Evolutionary conservation across 2,797 vertebrate species (phyloP).

Genomic region (Cercopithecus mitis): DNA sequence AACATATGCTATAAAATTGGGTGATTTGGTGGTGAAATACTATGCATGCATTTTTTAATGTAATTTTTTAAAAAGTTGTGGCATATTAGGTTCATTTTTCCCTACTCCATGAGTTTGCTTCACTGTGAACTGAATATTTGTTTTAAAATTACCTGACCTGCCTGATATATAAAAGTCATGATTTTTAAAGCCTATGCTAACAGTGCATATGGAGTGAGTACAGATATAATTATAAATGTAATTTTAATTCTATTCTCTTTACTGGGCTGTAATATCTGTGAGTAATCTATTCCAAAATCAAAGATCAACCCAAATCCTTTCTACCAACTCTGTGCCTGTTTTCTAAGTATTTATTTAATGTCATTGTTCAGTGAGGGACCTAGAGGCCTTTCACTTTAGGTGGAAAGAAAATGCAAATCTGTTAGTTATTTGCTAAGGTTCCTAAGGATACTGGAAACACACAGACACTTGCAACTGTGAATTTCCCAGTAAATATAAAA

Average conservation of each 20-base stretch:
- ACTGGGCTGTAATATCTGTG: slow-evolving; percentile 34
- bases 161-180: slow-evolving; percentile 59
- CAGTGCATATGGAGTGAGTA: slow-evolving; percentile 20
- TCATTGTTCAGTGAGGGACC: slow-evolving; percentile 59
- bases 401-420: slow-evolving; percentile 66
- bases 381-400: slow-evolving; percentile 66
- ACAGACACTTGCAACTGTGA: slow-evolving; percentile 69
- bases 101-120: background rate
- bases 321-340: slow-evolving; percentile 44
- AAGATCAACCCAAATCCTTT: slow-evolving; percentile 73
- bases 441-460: slow-evolving; percentile 66
- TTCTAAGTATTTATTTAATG: slow-evolving; percentile 69
- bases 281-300: slow-evolving; percentile 68
- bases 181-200: slow-evolving; percentile 70
- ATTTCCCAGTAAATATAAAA: slow-evolving; percentile 76
- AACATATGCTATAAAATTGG: slow-evolving; percentile 47
- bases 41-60: slow-evolving; percentile 8
- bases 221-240: slow-evolving; percentile 75
- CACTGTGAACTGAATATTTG: slow-evolving; percentile 50
- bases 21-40: background rate
- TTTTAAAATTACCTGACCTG: slow-evolving; percentile 63
- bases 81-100: background rate
- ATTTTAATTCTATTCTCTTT: slow-evolving; percentile 67
- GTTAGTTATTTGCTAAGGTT: slow-evolving; percentile 72
- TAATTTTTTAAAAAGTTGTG: slow-evolving; percentile 22